A percentile compares a stretch with the other conserved stretches of the same genome.
Evolutionary conservation across 2,797 vertebrate genomes (phyloP).

Genomic region (Clarias fuscus): DNA sequence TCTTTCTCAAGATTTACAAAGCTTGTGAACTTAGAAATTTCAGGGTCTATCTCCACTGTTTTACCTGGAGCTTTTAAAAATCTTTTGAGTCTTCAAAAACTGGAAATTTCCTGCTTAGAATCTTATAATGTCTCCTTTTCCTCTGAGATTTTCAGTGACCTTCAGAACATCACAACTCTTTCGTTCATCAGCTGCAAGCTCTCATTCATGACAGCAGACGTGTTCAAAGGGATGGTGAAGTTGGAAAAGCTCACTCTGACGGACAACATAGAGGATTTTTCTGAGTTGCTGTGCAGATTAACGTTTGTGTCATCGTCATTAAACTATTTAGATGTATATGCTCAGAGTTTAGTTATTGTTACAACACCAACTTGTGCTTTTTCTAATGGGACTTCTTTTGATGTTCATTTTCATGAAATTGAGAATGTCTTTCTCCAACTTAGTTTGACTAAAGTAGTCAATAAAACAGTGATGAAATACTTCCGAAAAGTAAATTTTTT

Average conservation of each 20-base stretch:
- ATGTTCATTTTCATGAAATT: not conserved
- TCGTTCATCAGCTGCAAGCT: not conserved
- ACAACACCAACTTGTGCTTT: not conserved
- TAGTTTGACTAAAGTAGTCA: not conserved
- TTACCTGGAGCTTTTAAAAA: constrained; percentile 11
- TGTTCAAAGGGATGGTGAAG: constrained; percentile 1
- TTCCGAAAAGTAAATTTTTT: not conserved
- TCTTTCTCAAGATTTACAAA: constrained; percentile 15
- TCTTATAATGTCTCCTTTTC: not conserved
- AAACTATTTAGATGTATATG: not conserved
- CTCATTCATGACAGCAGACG: not conserved
- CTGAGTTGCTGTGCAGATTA: constrained; percentile 31
- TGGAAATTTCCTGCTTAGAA: not conserved
- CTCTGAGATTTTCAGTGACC: not conserved
- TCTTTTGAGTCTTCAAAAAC: not conserved
- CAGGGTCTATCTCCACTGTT: not conserved
- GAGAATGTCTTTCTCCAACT: not conserved
- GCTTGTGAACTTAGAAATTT: not conserved
- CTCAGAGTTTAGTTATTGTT: not conserved
- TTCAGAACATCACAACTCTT: constrained; percentile 4
- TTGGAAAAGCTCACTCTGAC: not conserved
- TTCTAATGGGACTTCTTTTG: not conserved
- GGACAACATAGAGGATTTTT: not conserved
- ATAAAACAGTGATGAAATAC: constrained; percentile 19
- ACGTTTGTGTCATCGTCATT: constrained; percentile 6